Base-by-base conservation (phyloP, 2,888 invertebrate species). In the Venusia cambrica region DNA sequence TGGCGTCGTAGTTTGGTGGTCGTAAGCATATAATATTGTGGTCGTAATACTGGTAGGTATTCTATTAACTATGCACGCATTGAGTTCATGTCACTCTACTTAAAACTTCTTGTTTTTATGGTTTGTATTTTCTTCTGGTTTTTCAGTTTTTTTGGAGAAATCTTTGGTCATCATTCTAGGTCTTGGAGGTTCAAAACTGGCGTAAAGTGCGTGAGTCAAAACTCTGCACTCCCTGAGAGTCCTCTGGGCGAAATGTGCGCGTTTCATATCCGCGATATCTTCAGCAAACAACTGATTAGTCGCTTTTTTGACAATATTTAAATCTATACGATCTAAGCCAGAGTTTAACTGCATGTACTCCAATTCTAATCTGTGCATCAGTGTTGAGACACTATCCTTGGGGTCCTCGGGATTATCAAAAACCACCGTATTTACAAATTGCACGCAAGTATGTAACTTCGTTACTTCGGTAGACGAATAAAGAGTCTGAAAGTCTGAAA, bases 361-460 rank as follows among this genome's bases (percentile, higher is more conserved):
- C 8, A 26, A 39, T 44, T 70, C 65, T 28, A 68, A 38, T 10
- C 61, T 41, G 4, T 15, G 18, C 42, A 55, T 56, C 7, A 67
- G 33, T 2, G 48, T 18, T 3, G 21, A 11, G 2, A 62, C 36
- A 21, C 32, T 50, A 17, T 68, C 65, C 25, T 51, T 61, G 4
- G 60, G 61, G 26, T 70, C 68, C 26, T 56, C 60, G 2, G 42
- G 31, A 10, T 35, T 32, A 0, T 37, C 39, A 26, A 62, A 59
- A 5, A 66, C 16, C 12, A 37, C 50, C 3, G 38, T 45, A 24
- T 59, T 50, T 0, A 52, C 57, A 24, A 51, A 66, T 21, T 64
- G 64, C 1, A 69, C 21, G 26, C 62, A 64, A 5, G 59, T 67
- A 26, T 57, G 60, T 8, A 68, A 26, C 35, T 67, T 64, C 1